These are phyloP conservation scores for Hemaris fuciformis DNA, from an alignment of 2,888 invertebrate species.

Conservation along the genomic window DNA sequence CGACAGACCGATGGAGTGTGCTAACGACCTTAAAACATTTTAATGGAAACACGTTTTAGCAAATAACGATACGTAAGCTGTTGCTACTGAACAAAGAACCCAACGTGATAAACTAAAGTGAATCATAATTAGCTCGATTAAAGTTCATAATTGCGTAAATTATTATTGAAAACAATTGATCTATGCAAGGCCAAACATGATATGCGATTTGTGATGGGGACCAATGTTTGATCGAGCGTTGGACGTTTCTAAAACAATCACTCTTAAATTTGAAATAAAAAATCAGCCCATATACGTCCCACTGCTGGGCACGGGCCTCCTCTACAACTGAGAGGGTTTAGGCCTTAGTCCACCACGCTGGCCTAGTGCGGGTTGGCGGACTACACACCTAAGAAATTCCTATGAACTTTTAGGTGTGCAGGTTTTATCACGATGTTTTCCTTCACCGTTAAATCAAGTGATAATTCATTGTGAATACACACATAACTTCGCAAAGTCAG, in stretches of 20 bases:
- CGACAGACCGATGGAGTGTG: constrained; percentile 12
- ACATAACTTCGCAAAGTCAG: too few species aligned
- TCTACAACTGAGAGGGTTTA: too few species aligned
- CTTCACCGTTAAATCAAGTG: too few species aligned
- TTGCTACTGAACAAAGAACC: constrained; percentile 12
- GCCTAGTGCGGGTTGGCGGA: too few species aligned
- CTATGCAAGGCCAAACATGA: constrained; percentile 47
- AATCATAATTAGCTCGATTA: background rate
- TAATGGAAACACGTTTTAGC: constrained; percentile 14
- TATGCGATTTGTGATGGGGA: background rate
- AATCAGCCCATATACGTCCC: too few species aligned
- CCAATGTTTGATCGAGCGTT: constrained; percentile 5
- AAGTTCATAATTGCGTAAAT: constrained; percentile 15
- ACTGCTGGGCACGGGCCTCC: too few species aligned
- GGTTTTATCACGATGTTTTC: too few species aligned
- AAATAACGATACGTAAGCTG: constrained; percentile 23
- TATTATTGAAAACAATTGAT: constrained; percentile 33
- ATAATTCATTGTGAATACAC: too few species aligned
- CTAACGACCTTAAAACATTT: constrained; percentile 29
- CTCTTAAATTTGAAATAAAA: background rate
- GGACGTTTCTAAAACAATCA: constrained; percentile 8
- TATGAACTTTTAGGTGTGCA: too few species aligned
- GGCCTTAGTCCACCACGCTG: too few species aligned
- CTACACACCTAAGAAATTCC: too few species aligned
- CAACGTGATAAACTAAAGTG: background rate